phyloP scores from a whole-genome alignment of 2,888 invertebrate species.

The Lasioglossum zephyrum region DNA sequence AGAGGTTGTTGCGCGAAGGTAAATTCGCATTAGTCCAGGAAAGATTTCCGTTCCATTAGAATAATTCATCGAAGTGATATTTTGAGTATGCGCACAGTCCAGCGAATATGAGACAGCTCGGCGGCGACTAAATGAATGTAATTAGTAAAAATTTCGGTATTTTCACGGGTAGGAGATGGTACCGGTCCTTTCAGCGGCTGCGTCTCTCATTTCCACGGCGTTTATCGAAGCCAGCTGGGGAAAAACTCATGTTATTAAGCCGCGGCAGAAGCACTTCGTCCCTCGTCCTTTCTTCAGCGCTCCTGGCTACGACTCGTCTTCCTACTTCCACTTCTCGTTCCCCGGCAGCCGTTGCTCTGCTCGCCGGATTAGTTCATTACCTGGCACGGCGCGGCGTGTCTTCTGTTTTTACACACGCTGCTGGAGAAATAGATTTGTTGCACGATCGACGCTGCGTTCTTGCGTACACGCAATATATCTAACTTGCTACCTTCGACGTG shows the following conservation, averaged over 20 bases:
- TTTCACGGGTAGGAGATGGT: slow-evolving; percentile 30
- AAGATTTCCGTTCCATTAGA: background rate
- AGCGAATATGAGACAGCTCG: background rate
- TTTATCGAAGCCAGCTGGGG: slow-evolving; percentile 72
- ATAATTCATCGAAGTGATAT: slow-evolving; percentile 24
- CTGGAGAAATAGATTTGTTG: slow-evolving; percentile 81
- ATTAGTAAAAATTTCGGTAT: slow-evolving; percentile 51
- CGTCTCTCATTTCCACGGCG: slow-evolving; percentile 49
- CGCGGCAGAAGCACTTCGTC: slow-evolving; percentile 75
- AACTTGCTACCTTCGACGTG: background rate
- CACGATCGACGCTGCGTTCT: slow-evolving; percentile 73
- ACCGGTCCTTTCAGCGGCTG: slow-evolving; percentile 45
- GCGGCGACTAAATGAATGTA: slow-evolving; percentile 38
- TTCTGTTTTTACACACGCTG: slow-evolving; percentile 80
- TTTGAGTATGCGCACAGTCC: background rate
- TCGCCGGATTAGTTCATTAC: slow-evolving; percentile 83
- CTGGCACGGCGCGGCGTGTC: slow-evolving; percentile 75
- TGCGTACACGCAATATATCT: slow-evolving; percentile 52
- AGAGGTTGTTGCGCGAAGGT: background rate
- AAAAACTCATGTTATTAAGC: slow-evolving; percentile 83
- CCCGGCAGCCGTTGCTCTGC: slow-evolving; percentile 30
- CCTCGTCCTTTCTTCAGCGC: slow-evolving; percentile 61
- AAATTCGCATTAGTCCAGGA: background rate
- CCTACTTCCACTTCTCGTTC: slow-evolving; percentile 30
- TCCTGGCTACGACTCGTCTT: slow-evolving; percentile 42